A percentile compares a stretch with the other conserved stretches of the same genome.
phyloP scores from a whole-genome alignment of 2,113 vertebrate species.

The Sus scrofa region DNA sequence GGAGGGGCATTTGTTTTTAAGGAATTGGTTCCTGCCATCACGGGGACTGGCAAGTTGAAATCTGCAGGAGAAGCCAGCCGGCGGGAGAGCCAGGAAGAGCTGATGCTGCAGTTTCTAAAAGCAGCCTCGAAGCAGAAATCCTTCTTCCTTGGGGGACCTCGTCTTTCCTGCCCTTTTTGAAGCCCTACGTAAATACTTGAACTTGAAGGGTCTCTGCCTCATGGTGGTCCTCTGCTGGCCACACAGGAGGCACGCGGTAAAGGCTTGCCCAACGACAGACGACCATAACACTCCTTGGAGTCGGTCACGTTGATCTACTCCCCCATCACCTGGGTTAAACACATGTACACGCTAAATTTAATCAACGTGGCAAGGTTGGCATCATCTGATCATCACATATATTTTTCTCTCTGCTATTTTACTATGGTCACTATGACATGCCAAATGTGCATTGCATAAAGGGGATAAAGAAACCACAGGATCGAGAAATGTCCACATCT shows the following conservation, averaged over 20 bases:
- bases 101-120: neutral
- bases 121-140: neutral
- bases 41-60: neutral
- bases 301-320: neutral
- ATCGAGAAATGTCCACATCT: neutral
- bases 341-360: neutral
- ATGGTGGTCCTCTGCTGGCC: rapidly evolving
- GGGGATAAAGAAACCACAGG: neutral
- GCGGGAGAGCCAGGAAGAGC: neutral
- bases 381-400: neutral
- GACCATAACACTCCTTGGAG: neutral
- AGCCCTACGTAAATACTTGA: neutral
- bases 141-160: neutral
- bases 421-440: neutral
- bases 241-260: rapidly evolving
- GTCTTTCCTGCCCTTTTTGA: neutral
- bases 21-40: neutral
- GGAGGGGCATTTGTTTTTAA: neutral
- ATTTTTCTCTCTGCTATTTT: neutral
- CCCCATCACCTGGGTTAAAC: neutral
- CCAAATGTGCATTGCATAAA: neutral
- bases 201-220: neutral
- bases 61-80: neutral
- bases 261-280: neutral
- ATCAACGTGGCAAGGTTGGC: neutral